Conservation (phyloP, 2,113 vertebrate species). For the Delphinapterus leucas region DNA sequence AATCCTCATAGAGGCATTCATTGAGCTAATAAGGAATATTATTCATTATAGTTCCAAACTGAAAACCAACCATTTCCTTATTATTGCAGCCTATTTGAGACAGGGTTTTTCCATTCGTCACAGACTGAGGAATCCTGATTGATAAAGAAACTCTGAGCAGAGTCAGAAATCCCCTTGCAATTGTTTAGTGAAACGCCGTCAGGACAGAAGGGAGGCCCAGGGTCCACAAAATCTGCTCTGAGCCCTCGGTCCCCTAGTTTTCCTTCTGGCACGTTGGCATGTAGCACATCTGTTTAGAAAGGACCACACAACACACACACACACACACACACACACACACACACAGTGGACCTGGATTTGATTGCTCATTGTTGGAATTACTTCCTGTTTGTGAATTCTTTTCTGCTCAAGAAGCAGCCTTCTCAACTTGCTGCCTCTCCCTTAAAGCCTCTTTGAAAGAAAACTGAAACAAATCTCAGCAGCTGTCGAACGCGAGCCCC, state of each 20-base stretch:
- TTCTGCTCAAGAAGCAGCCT: neutral
- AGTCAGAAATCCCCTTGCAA: neutral
- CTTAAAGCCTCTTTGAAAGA: neutral
- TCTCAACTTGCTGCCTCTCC: neutral
- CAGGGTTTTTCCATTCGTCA: neutral
- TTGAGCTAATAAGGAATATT: no score
- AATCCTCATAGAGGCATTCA: no score
- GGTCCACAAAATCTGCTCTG: neutral
- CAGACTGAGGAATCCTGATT: neutral
- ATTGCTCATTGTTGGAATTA: neutral
- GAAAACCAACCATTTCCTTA: neutral
- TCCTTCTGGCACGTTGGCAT: neutral
- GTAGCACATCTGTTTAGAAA: neutral
- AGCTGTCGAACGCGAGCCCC: neutral
- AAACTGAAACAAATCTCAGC: neutral
- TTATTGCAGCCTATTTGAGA: neutral
- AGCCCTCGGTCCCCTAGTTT: neutral
- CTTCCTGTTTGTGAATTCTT: neutral
- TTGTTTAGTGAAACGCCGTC: neutral
- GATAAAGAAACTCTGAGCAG: neutral
- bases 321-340: no score
- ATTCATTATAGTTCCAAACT: no score
- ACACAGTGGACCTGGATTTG: neutral
- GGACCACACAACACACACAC: no score
- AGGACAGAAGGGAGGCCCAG: neutral